phyloP scores from a whole-genome alignment of 1,140 invertebrate genomes.

The Drosophila orosa region DNA sequence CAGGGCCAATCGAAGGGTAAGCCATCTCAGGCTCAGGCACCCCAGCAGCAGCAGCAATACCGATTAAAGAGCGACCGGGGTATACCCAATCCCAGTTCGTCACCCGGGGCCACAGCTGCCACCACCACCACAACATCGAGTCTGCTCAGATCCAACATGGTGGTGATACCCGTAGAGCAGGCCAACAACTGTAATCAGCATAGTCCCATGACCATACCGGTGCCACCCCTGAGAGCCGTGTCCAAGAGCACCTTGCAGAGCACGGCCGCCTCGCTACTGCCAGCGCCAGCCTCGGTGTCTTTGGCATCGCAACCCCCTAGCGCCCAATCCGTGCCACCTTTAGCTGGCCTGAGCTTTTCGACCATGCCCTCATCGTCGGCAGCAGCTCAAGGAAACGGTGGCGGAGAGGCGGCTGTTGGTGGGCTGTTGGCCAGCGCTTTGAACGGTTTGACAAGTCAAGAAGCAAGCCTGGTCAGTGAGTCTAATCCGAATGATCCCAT shows the following conservation, averaged over 20 bases:
- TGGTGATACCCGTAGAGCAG: constrained; percentile 76
- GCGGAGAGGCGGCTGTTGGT: constrained; percentile 18
- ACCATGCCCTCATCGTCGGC: constrained; percentile 4
- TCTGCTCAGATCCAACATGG: constrained; percentile 74
- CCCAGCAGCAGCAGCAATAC: constrained; percentile 21
- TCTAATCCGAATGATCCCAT: constrained; percentile 46
- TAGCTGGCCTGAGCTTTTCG: constrained; percentile 64
- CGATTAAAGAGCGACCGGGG: constrained; percentile 46
- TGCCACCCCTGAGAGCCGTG: constrained; percentile 74
- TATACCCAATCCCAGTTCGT: constrained; percentile 8
- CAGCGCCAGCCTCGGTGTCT: neutral
- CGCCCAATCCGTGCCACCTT: constrained; percentile 44
- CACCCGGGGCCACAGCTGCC: constrained; percentile 2
- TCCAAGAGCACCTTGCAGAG: constrained; percentile 65
- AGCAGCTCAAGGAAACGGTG: neutral
- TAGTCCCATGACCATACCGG: constrained; percentile 67
- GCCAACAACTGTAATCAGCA: constrained; percentile 20
- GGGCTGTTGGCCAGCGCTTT: constrained; percentile 52
- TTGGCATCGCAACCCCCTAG: neutral
- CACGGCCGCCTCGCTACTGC: constrained; percentile 1
- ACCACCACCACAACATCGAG: constrained; percentile 38
- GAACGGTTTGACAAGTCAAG: constrained; percentile 50
- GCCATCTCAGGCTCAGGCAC: neutral
- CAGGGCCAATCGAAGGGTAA: constrained; percentile 18
- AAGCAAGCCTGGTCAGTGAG: constrained; percentile 32